Conservation (phyloP, 1,140 invertebrate genomes). For the Popillia japonica region DNA sequence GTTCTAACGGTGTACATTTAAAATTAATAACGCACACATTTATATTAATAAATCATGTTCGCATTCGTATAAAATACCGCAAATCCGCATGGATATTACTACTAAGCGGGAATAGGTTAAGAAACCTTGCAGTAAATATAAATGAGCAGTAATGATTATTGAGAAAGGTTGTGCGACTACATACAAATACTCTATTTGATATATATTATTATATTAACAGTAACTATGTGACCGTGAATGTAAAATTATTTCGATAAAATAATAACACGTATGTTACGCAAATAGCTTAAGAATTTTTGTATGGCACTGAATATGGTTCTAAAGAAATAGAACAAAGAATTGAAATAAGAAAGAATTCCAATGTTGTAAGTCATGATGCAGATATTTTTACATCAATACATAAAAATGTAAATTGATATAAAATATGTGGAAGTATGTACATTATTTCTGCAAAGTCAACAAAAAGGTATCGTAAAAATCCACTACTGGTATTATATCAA, state of each 20-base stretch:
- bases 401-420: no score
- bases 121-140: conserved; percentile 27
- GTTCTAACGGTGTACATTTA: not conserved
- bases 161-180: not conserved
- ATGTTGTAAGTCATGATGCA: no score
- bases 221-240: conserved; percentile 6
- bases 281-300: not conserved
- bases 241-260: conserved; percentile 13
- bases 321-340: no score
- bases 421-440: no score
- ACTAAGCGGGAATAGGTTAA: not conserved
- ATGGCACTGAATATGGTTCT: no score
- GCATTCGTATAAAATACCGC: conserved; percentile 22
- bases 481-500: no score
- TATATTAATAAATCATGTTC: conserved; percentile 20
- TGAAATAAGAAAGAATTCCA: no score
- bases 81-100: conserved; percentile 31
- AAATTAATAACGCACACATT: conserved; percentile 6
- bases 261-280: not conserved
- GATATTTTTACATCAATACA: no score
- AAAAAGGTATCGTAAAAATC: no score
- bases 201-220: conserved; percentile 12
- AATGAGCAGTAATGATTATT: conserved; percentile 9
- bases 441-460: no score
- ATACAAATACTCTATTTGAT: not conserved